A percentile compares a stretch with the other conserved stretches of the same genome.
Evolutionary conservation across 2,888 invertebrate genomes (phyloP).

Genomic region (Ferdinandea cuprea): DNA sequence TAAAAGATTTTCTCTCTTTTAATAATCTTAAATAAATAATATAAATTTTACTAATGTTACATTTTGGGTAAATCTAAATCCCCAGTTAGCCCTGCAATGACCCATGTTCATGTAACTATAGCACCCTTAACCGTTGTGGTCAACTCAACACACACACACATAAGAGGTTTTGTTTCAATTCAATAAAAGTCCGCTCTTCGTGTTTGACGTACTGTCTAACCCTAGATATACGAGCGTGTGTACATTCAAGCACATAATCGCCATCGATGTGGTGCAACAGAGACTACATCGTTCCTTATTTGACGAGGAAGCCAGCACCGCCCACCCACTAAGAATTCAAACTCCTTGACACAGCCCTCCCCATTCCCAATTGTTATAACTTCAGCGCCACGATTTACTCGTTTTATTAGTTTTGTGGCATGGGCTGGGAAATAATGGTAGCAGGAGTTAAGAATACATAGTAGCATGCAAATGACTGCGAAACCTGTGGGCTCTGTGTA

Average conservation of each 20-base stretch:
- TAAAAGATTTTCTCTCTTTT: too few species aligned
- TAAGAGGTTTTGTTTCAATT: background rate
- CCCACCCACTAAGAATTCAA: background rate
- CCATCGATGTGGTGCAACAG: background rate
- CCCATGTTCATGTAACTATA: constrained; percentile 5
- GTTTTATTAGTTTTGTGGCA: constrained; percentile 40
- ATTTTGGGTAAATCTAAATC: constrained; percentile 11
- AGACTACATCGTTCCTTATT: background rate
- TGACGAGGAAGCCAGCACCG: constrained; percentile 9
- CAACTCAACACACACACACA: too few species aligned
- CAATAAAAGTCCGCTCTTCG: background rate
- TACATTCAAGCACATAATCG: background rate
- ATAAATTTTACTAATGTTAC: background rate
- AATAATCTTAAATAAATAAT: too few species aligned
- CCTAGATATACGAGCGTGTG: background rate
- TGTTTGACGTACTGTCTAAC: constrained; percentile 3
- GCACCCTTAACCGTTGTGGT: constrained; percentile 21
- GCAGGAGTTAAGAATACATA: too few species aligned
- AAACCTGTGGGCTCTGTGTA: background rate
- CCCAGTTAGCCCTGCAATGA: background rate
- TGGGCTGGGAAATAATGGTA: constrained; percentile 17
- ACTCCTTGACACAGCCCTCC: constrained; percentile 9
- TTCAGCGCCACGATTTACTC: constrained; percentile 34
- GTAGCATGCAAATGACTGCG: constrained; percentile 29
- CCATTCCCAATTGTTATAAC: constrained; percentile 54